Evolutionary conservation across 2,888 invertebrate genomes (phyloP).

Genomic region (Drosophila planitibia): DNA sequence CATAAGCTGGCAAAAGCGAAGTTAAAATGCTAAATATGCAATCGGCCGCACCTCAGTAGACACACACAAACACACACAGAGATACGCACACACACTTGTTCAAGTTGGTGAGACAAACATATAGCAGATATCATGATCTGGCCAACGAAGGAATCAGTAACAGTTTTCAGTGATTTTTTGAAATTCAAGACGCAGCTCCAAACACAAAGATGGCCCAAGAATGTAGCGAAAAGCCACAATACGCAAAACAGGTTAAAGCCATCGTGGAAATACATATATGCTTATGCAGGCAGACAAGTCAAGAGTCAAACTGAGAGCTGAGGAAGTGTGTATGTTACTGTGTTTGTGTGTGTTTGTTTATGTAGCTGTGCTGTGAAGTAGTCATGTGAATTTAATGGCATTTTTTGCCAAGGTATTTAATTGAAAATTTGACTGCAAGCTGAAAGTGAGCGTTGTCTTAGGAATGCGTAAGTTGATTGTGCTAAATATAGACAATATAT

Average conservation of each 20-base stretch:
- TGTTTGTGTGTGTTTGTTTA: conserved; percentile 14
- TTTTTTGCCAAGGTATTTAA: conserved; percentile 48
- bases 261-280: conserved; percentile 40
- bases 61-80: conserved; percentile 21
- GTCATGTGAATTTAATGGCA: conserved; percentile 68
- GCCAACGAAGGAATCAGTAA: conserved; percentile 30
- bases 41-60: conserved; percentile 50
- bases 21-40: conserved; percentile 47
- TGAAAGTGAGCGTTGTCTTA: conserved; percentile 53
- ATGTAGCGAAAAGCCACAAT: conserved; percentile 61
- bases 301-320: conserved; percentile 58
- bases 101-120: conserved; percentile 2
- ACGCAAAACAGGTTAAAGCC: conserved; percentile 69
- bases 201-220: conserved; percentile 54
- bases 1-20: conserved; percentile 32
- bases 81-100: conserved; percentile 7
- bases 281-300: conserved; percentile 65
- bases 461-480: conserved; percentile 43
- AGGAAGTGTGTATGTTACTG: conserved; percentile 21
- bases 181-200: conserved; percentile 57
- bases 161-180: conserved; percentile 50
- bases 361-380: conserved; percentile 55
- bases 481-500: not conserved
- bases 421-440: conserved; percentile 43
- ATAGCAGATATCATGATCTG: conserved; percentile 39